Conservation (phyloP, 2,888 invertebrate species). For the Drosophila mayaguana region DNA sequence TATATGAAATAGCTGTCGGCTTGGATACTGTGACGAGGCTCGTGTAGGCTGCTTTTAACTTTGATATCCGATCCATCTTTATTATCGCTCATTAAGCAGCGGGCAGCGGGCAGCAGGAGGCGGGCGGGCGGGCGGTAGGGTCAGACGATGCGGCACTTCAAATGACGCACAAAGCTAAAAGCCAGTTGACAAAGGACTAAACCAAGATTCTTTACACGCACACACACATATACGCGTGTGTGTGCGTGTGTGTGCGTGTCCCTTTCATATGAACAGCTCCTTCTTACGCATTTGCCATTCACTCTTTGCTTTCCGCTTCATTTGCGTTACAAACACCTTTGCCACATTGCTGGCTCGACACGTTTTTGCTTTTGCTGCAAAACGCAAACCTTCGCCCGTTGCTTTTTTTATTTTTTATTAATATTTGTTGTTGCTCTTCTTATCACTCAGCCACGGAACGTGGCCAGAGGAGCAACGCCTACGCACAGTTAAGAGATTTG, state of each 20-base stretch:
- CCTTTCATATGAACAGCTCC: conserved; percentile 22
- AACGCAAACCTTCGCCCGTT: conserved; percentile 32
- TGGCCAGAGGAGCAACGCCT: neutral
- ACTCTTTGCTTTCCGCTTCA: conserved; percentile 49
- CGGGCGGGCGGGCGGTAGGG: conserved; percentile 1
- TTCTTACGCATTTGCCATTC: conserved; percentile 46
- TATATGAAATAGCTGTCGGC: conserved; percentile 12
- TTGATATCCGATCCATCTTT: conserved; percentile 75
- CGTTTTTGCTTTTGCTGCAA: conserved; percentile 67
- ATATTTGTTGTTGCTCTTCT: neutral
- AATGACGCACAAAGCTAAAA: conserved; percentile 37
- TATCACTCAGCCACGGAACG: neutral
- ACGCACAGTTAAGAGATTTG: neutral
- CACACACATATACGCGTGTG: neutral
- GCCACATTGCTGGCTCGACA: conserved; percentile 65
- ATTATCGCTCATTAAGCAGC: conserved; percentile 67
- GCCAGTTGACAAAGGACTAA: conserved; percentile 34
- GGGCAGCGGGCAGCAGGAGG: conserved; percentile 3
- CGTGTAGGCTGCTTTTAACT: conserved; percentile 25
- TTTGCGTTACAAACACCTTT: conserved; percentile 73
- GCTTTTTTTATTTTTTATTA: neutral
- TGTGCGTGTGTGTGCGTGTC: conserved; percentile 12
- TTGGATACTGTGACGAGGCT: conserved; percentile 9
- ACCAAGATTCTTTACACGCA: conserved; percentile 10
- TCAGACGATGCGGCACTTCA: conserved; percentile 2